phyloP scores from a whole-genome alignment of 2,888 invertebrate species.

The Zelleria hepariella region DNA sequence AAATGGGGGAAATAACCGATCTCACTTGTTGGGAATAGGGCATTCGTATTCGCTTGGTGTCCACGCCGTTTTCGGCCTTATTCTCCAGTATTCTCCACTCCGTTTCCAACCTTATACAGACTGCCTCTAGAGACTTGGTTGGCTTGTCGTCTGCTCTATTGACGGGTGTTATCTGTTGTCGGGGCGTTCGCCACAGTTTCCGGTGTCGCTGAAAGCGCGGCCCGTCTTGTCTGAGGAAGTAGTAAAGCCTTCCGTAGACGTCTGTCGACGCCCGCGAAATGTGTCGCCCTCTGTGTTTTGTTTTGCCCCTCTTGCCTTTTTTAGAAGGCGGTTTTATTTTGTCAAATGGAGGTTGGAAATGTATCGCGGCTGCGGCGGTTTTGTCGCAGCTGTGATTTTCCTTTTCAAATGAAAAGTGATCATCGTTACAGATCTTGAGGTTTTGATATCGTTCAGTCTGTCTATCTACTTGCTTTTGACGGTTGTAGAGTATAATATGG shows the following conservation, averaged over 20 bases:
- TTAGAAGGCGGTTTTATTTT: slow-evolving; percentile 6
- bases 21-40: slow-evolving; percentile 46
- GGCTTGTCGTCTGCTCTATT: not conserved
- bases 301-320: slow-evolving; percentile 28
- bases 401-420: not conserved
- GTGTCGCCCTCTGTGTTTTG: slow-evolving; percentile 25
- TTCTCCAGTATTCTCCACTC: not conserved
- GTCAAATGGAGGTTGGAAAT: slow-evolving; percentile 9
- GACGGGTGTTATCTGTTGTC: slow-evolving; percentile 37
- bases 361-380: not conserved
- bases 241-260: slow-evolving; percentile 68
- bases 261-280: slow-evolving; percentile 41
- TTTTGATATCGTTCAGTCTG: too few species aligned
- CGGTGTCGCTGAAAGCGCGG: slow-evolving; percentile 51
- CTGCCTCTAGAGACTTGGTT: not conserved
- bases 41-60: slow-evolving; percentile 40
- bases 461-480: too few species aligned
- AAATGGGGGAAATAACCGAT: slow-evolving; percentile 62
- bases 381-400: not conserved
- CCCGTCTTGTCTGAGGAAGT: slow-evolving; percentile 70
- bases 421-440: too few species aligned
- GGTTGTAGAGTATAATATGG: too few species aligned
- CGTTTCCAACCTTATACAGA: not conserved
- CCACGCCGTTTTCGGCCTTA: slow-evolving; percentile 15
- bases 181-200: slow-evolving; percentile 54